Conservation (phyloP, 2,888 invertebrate species). For the Apeira syringaria region DNA sequence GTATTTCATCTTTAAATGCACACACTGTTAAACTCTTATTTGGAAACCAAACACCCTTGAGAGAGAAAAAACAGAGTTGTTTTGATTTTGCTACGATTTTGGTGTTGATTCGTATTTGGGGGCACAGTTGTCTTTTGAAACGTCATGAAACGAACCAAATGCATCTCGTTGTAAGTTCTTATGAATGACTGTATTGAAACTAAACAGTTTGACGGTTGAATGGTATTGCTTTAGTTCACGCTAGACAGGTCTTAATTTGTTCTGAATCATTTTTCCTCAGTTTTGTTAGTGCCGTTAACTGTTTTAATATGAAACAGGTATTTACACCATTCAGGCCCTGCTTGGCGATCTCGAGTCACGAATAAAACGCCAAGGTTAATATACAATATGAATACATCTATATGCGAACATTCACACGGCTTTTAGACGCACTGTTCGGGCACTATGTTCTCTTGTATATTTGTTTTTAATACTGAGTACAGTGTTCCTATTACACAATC, state of each 20-base stretch:
- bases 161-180: no score
- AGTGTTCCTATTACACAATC: no score
- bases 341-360: constrained; percentile 80
- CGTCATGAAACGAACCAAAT: no score
- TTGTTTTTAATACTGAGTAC: neutral
- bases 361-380: constrained; percentile 75
- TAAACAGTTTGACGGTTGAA: no score
- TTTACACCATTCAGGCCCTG: constrained; percentile 81
- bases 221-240: constrained; percentile 2
- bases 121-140: no score
- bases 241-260: constrained; percentile 1
- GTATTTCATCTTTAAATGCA: no score
- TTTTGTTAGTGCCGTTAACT: constrained; percentile 70
- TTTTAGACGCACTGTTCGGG: constrained; percentile 58
- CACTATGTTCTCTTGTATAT: constrained; percentile 48
- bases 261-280: constrained; percentile 15
- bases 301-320: constrained; percentile 80
- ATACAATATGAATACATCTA: constrained; percentile 38
- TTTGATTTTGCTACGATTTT: no score
- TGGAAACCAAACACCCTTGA: no score
- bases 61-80: no score
- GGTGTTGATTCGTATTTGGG: no score
- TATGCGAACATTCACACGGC: constrained; percentile 37
- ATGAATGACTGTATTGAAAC: no score
- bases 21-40: no score